Conservation (phyloP, 2,888 invertebrate species). For the Timema podura region DNA sequence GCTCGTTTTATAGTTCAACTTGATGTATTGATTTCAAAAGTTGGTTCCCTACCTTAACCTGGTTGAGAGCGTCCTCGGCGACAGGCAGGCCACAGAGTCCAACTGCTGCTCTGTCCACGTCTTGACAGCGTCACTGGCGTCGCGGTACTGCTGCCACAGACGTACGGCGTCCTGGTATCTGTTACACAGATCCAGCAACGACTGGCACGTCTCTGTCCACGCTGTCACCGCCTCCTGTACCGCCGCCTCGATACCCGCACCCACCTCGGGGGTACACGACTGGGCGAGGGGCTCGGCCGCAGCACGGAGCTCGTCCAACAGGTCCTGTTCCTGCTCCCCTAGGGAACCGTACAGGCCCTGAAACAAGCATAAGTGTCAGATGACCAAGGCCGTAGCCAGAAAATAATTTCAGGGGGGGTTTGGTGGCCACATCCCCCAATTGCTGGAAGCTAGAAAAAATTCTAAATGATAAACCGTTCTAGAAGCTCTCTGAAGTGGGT, state of each 20-base stretch:
- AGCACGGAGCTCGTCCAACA: conserved; percentile 65
- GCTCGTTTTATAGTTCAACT: too few species aligned
- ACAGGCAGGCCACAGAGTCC: conserved; percentile 56
- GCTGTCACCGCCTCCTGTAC: conserved; percentile 74
- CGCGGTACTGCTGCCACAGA: conserved; percentile 75
- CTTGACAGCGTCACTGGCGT: conserved; percentile 71
- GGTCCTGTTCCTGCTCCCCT: conserved; percentile 61
- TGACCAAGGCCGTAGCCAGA: too few species aligned
- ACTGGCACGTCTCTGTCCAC: conserved; percentile 74
- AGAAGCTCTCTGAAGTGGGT: too few species aligned
- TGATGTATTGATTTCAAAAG: too few species aligned
- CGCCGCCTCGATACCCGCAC: conserved; percentile 67
- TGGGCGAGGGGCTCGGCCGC: conserved; percentile 70
- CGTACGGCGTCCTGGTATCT: conserved; percentile 77
- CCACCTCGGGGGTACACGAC: conserved; percentile 64
- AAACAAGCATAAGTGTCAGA: conserved; percentile 26
- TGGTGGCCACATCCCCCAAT: too few species aligned
- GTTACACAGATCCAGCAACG: conserved; percentile 69
- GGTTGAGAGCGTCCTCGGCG: conserved; percentile 64
- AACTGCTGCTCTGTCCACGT: conserved; percentile 74
- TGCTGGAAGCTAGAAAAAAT: too few species aligned
- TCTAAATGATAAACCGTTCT: too few species aligned
- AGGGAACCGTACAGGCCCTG: conserved; percentile 76
- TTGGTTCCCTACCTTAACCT: conserved; percentile 60
- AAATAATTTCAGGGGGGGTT: too few species aligned